Percentiles rank a stretch among this genome's conserved stretches.
These are phyloP conservation scores for Emmelina monodactyla DNA, from an alignment of 2,888 invertebrate genomes.

Conservation along the genomic window DNA sequence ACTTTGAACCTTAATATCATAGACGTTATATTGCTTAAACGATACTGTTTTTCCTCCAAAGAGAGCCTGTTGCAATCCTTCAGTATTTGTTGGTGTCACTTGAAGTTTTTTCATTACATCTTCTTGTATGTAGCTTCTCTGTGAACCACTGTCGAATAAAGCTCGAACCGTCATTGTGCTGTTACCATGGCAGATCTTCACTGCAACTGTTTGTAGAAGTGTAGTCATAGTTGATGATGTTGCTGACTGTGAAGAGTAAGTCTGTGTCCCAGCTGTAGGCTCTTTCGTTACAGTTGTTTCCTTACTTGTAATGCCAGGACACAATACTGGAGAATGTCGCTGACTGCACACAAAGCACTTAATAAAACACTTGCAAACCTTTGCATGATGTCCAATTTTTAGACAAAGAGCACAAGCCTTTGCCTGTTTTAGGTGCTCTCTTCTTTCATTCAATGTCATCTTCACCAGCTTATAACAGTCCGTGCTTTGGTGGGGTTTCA, in stretches of 20 bases:
- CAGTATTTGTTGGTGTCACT: background rate
- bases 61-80: conserved; percentile 3
- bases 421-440: conserved; percentile 3
- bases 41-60: conserved; percentile 9
- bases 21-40: conserved; percentile 2
- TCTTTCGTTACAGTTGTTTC: too few relatives aligned
- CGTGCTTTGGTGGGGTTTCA: conserved; percentile 1
- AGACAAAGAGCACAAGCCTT: conserved; percentile 5
- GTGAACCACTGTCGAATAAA: conserved; percentile 7
- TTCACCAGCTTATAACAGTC: too few relatives aligned
- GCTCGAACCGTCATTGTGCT: background rate
- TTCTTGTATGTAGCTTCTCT: conserved; percentile 5
- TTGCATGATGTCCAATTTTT: conserved; percentile 2
- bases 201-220: conserved; percentile 6
- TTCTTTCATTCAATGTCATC: too few relatives aligned
- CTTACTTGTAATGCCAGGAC: too few relatives aligned
- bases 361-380: conserved; percentile 2
- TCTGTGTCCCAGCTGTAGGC: too few relatives aligned
- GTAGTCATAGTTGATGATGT: too few relatives aligned
- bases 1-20: conserved; percentile 1
- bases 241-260: too few relatives aligned
- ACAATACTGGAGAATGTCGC: conserved; percentile 2
- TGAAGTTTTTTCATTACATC: conserved; percentile 1
- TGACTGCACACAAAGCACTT: conserved; percentile 4
- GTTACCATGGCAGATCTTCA: background rate